Conservation (phyloP, 2,888 invertebrate genomes). For the Drosophila austrosaltans region DNA sequence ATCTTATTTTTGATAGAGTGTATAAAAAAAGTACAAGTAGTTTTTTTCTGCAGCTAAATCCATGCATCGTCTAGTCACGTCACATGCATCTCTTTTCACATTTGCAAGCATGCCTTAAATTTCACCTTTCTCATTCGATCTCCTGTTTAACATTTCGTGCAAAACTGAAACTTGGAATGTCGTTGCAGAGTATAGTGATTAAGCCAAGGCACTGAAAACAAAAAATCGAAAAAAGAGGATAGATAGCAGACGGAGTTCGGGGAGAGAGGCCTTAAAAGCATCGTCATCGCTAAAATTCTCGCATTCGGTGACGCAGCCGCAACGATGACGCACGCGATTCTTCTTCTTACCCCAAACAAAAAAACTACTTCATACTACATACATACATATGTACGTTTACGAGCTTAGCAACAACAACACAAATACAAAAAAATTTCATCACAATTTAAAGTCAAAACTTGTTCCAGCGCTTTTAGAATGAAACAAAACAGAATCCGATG, state of each 20-base stretch:
- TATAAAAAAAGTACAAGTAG: background rate
- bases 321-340: conserved; percentile 56
- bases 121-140: conserved; percentile 14
- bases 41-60: background rate
- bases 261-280: conserved; percentile 2
- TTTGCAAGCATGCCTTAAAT: background rate
- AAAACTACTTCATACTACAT: conserved; percentile 11
- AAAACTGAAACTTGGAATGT: conserved; percentile 20
- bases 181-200: conserved; percentile 8
- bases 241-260: background rate
- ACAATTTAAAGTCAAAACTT: conserved; percentile 38
- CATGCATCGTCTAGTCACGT: background rate
- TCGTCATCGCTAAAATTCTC: conserved; percentile 56
- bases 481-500: conserved; percentile 27
- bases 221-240: background rate
- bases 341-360: background rate
- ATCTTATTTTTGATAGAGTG: too few relatives aligned
- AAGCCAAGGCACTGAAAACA: conserved; percentile 9
- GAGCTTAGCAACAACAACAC: conserved; percentile 70
- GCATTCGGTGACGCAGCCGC: conserved; percentile 63
- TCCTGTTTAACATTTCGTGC: conserved; percentile 11
- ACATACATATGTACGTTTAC: conserved; percentile 21
- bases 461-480: conserved; percentile 38
- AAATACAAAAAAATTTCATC: conserved; percentile 38
- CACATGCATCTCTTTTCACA: background rate